A percentile compares a stretch with the other conserved stretches of the same genome.
Conservation (phyloP, 2,888 invertebrate genomes). For the Pyrocoelia pectoralis region DNA sequence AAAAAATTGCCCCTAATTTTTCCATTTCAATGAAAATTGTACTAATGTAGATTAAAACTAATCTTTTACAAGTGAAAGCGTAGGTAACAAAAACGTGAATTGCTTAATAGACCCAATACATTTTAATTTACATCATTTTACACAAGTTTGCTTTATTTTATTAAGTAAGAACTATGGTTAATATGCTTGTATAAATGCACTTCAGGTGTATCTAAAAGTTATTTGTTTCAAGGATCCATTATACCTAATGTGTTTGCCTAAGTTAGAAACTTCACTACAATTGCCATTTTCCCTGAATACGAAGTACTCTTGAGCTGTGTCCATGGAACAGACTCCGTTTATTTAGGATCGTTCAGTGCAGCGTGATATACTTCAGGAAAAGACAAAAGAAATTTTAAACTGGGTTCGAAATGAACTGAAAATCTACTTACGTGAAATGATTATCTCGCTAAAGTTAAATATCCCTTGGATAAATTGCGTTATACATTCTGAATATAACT, state of each 20-base stretch:
- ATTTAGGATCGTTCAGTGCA: neutral
- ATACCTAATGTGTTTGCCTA: conserved; percentile 19
- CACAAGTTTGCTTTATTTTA: no score
- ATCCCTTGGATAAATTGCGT: no score
- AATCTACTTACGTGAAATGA: neutral
- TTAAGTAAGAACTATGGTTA: no score
- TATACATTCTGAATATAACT: no score
- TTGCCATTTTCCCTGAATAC: conserved; percentile 40
- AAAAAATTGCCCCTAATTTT: no score
- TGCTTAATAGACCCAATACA: no score
- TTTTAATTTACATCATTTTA: no score
- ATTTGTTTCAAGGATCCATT: conserved; percentile 15
- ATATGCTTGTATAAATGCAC: neutral
- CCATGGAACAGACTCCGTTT: conserved; percentile 28
- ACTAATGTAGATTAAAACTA: no score
- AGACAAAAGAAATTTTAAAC: neutral
- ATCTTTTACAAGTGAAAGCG: no score
- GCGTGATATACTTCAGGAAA: neutral
- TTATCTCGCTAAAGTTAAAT: neutral
- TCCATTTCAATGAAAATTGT: no score
- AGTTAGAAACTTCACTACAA: conserved; percentile 29
- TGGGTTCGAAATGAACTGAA: neutral
- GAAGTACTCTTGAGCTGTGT: conserved; percentile 37
- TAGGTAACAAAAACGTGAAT: no score
- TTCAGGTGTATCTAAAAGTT: conserved; percentile 9